Conservation (phyloP, 2,113 vertebrate genomes). For the Promerops cafer region DNA sequence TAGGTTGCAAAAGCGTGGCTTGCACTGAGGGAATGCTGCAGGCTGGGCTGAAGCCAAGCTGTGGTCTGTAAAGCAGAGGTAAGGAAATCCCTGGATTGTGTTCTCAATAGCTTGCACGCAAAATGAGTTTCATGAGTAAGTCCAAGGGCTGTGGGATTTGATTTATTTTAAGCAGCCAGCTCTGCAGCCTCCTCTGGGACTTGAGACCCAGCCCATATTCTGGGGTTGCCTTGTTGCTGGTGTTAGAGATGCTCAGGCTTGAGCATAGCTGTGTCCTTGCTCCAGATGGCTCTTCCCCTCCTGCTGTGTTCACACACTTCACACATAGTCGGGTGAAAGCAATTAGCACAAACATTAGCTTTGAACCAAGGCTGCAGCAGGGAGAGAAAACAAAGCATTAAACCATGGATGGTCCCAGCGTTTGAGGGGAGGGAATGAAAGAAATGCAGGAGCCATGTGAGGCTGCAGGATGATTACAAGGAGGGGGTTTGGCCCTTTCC, state of each 20-base stretch:
- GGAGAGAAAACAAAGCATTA: not conserved
- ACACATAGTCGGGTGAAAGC: not conserved
- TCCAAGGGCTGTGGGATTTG: not conserved
- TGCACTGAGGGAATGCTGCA: not conserved
- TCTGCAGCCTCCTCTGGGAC: not conserved
- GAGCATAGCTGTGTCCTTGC: not conserved
- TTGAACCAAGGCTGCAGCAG: not conserved
- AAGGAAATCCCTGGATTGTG: not conserved
- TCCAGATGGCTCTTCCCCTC: not conserved
- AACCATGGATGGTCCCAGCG: rapidly evolving
- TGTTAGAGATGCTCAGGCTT: not conserved
- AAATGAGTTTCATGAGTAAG: not conserved
- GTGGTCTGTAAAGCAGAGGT: not conserved
- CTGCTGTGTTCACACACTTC: not conserved
- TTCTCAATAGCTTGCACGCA: not conserved
- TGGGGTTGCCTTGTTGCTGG: not conserved
- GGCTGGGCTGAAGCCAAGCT: not conserved
- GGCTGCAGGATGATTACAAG: not conserved
- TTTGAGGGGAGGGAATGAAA: not conserved
- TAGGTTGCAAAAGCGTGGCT: not conserved
- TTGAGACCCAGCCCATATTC: not conserved
- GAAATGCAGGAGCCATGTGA: not conserved
- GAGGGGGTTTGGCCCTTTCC: not conserved
- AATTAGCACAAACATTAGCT: not conserved
- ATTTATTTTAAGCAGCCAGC: not conserved